These are phyloP conservation scores for Columbina picui DNA, from an alignment of 2,113 vertebrate species.

Conservation along the genomic window DNA sequence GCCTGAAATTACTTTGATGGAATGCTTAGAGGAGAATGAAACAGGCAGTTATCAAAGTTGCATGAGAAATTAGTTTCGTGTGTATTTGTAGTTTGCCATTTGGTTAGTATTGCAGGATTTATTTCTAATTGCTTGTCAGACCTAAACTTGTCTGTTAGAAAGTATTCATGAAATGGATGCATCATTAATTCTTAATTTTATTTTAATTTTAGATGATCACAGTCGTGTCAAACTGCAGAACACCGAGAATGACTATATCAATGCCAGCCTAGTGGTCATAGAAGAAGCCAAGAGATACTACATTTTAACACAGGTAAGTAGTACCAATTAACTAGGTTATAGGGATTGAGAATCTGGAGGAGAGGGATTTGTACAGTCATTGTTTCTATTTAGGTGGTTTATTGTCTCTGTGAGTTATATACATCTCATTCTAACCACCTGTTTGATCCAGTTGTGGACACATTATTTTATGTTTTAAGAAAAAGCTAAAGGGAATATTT, in stretches of 20 bases:
- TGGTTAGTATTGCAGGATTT: neutral
- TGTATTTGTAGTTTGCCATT: neutral
- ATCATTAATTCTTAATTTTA: neutral
- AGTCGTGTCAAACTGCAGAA: slow-evolving; percentile 94
- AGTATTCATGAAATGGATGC: neutral
- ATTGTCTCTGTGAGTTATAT: neutral
- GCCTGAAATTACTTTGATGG: neutral
- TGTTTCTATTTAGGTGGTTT: neutral
- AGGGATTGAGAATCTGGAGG: neutral
- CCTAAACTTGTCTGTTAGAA: neutral
- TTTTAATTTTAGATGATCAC: slow-evolving; percentile 88
- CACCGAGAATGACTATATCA: slow-evolving; percentile 95
- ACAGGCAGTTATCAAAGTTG: neutral
- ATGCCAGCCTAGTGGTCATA: slow-evolving; percentile 90
- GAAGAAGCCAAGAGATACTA: slow-evolving; percentile 93
- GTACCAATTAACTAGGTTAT: neutral
- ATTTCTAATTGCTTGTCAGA: neutral
- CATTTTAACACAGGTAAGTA: slow-evolving; percentile 93
- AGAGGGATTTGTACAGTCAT: neutral
- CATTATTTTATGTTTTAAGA: neutral
- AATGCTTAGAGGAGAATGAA: neutral
- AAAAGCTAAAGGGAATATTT: neutral
- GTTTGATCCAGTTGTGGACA: neutral
- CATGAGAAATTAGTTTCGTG: neutral
- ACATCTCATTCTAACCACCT: neutral